These are phyloP conservation scores for Gopherus flavomarginatus DNA, from an alignment of 2,113 vertebrate genomes.

Conservation along the genomic window DNA sequence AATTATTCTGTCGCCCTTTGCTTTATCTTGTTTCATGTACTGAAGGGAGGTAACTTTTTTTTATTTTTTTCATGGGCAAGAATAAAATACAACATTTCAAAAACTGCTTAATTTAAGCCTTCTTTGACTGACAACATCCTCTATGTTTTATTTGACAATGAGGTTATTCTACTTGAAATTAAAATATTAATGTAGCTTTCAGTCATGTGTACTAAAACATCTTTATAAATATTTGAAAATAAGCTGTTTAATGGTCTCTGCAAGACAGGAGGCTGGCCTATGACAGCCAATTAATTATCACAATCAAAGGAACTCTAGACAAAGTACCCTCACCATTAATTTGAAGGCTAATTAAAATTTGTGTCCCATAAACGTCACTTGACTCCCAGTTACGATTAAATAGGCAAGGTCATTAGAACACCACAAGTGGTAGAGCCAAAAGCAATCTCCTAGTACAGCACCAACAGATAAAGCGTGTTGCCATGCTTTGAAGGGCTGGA, in stretches of 20 bases:
- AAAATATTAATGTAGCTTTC: slow-evolving; percentile 57
- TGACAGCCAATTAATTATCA: slow-evolving; percentile 77
- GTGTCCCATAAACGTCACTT: slow-evolving; percentile 71
- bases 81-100: background rate
- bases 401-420: slow-evolving; percentile 75
- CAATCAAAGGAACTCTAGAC: slow-evolving; percentile 77
- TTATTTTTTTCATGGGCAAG: background rate
- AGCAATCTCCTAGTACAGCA: slow-evolving; percentile 4
- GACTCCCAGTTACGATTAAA: slow-evolving; percentile 78
- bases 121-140: background rate
- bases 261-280: slow-evolving; percentile 72
- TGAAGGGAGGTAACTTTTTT: background rate
- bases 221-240: slow-evolving; percentile 78
- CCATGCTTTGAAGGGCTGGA: background rate
- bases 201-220: slow-evolving; percentile 54
- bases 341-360: slow-evolving; percentile 78
- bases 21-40: background rate
- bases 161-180: slow-evolving; percentile 32
- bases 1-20: background rate
- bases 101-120: slow-evolving; percentile 7
- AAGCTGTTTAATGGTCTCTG: slow-evolving; percentile 63
- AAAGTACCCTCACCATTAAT: slow-evolving; percentile 71
- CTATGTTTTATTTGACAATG: background rate
- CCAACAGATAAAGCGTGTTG: background rate
- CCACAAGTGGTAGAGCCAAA: slow-evolving; percentile 38